A percentile compares a stretch with the other conserved stretches of the same genome.
These are phyloP conservation scores for Megaustenia siamemsis DNA, from an alignment of 2,888 invertebrate genomes.

Conservation along the genomic window DNA sequence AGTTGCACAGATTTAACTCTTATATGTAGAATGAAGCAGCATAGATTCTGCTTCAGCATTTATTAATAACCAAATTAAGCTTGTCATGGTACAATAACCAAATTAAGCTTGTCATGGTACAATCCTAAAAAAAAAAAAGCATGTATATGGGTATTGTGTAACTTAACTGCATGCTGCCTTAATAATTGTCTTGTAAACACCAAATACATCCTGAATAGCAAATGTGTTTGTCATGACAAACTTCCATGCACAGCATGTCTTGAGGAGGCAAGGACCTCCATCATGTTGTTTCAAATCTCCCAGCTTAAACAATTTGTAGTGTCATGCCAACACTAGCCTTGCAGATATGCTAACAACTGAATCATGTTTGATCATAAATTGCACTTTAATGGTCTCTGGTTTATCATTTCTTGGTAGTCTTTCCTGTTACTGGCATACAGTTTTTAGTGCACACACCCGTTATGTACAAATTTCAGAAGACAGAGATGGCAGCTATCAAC, in stretches of 20 bases:
- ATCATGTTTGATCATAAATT: neutral
- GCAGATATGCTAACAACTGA: neutral
- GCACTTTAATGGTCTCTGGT: neutral
- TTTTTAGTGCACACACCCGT: neutral
- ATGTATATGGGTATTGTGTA: too few relatives aligned
- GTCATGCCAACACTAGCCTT: neutral
- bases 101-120: too few relatives aligned
- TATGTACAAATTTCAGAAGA: slow-evolving; percentile 42
- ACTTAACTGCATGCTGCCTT: neutral
- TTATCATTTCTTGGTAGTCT: neutral
- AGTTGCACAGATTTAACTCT: too few relatives aligned
- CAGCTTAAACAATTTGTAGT: neutral
- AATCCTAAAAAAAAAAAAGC: too few relatives aligned
- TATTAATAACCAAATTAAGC: too few relatives aligned
- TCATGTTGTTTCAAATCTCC: neutral
- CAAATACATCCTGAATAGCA: slow-evolving; percentile 38
- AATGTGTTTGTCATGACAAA: neutral
- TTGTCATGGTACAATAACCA: too few relatives aligned
- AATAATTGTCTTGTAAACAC: neutral
- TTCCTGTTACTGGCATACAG: slow-evolving; percentile 5
- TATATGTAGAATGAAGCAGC: neutral
- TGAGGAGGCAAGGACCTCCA: neutral
- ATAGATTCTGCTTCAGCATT: neutral
- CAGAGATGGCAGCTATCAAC: neutral
- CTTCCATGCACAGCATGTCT: slow-evolving; percentile 8